Percentiles rank a stretch among this genome's conserved stretches.
phyloP scores from a whole-genome alignment of 1,140 invertebrate genomes.

The Drosophila pachea region DNA sequence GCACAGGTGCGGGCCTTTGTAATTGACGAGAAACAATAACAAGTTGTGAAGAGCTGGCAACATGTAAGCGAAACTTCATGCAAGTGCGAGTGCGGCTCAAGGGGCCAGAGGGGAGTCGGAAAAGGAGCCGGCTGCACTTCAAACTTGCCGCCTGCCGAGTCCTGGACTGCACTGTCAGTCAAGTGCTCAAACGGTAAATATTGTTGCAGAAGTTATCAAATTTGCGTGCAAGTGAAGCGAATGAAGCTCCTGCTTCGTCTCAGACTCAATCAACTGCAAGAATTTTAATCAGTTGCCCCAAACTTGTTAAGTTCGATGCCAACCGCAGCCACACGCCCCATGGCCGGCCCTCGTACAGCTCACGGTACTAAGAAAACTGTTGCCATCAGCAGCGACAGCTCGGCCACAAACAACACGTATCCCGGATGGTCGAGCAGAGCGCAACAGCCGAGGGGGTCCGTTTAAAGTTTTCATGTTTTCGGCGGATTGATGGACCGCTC shows the following conservation, averaged over 20 bases:
- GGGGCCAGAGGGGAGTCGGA: neutral
- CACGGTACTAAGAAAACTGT: slow-evolving; percentile 1
- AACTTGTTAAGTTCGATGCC: slow-evolving; percentile 66
- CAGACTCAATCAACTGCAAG: slow-evolving; percentile 71
- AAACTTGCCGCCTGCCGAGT: slow-evolving; percentile 25
- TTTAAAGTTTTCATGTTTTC: slow-evolving; percentile 65
- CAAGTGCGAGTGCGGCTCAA: slow-evolving; percentile 28
- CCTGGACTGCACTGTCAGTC: slow-evolving; percentile 18
- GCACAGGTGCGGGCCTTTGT: slow-evolving; percentile 48
- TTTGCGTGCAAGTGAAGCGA: slow-evolving; percentile 46
- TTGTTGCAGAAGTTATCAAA: slow-evolving; percentile 72
- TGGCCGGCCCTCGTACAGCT: no score
- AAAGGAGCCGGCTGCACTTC: slow-evolving; percentile 21
- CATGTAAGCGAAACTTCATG: slow-evolving; percentile 55
- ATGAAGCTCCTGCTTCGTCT: slow-evolving; percentile 8
- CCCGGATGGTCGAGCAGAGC: slow-evolving; percentile 32
- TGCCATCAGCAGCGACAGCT: slow-evolving; percentile 52
- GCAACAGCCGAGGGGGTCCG: slow-evolving; percentile 22
- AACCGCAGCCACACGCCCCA: slow-evolving; percentile 25
- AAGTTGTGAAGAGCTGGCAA: slow-evolving; percentile 41
- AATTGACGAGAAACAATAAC: slow-evolving; percentile 65
- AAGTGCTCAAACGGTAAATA: slow-evolving; percentile 67
- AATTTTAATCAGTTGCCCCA: slow-evolving; percentile 70
- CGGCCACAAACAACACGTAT: slow-evolving; percentile 64
- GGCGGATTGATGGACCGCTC: slow-evolving; percentile 69